phyloP scores from a whole-genome alignment of 1,140 invertebrate species.

The Drosophila kepulauana region DNA sequence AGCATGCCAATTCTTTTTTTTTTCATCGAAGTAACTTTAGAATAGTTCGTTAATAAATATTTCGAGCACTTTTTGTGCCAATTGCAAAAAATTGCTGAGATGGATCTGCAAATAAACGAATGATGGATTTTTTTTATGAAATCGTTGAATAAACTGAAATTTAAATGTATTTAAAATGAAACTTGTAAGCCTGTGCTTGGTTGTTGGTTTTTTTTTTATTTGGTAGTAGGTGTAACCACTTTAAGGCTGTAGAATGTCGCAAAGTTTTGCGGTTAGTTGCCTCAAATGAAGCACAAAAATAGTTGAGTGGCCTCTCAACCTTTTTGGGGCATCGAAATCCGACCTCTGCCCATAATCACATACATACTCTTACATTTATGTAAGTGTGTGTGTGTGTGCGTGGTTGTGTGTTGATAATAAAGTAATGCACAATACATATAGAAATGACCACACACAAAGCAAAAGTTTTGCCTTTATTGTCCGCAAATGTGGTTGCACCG shows the following conservation, averaged over 20 bases:
- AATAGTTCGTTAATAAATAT: slow-evolving; percentile 11
- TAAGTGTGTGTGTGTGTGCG: slow-evolving; percentile 18
- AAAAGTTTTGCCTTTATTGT: slow-evolving; percentile 71
- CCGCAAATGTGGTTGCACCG: slow-evolving; percentile 54
- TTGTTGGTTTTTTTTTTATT: neutral
- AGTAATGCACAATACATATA: slow-evolving; percentile 39
- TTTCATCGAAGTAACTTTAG: slow-evolving; percentile 1
- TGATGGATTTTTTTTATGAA: neutral
- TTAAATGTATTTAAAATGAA: slow-evolving; percentile 4
- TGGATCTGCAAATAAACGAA: neutral
- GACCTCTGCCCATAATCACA: slow-evolving; percentile 27
- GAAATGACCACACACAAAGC: slow-evolving; percentile 58
- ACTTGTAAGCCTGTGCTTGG: neutral
- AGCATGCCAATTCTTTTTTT: slow-evolving; percentile 21
- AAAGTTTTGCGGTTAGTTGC: slow-evolving; percentile 28
- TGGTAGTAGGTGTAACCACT: neutral
- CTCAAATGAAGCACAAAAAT: slow-evolving; percentile 73
- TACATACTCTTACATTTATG: neutral
- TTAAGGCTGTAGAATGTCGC: slow-evolving; percentile 19
- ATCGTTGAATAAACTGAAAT: neutral
- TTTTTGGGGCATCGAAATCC: slow-evolving; percentile 24
- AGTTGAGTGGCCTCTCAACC: slow-evolving; percentile 45
- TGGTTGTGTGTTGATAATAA: neutral
- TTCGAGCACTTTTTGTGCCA: neutral
- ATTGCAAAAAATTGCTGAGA: neutral